Evolutionary conservation across 2,888 invertebrate species (phyloP), one percentile per base, ranked within the genome.

Genomic region (Cryptosula pallasiana): DNA sequence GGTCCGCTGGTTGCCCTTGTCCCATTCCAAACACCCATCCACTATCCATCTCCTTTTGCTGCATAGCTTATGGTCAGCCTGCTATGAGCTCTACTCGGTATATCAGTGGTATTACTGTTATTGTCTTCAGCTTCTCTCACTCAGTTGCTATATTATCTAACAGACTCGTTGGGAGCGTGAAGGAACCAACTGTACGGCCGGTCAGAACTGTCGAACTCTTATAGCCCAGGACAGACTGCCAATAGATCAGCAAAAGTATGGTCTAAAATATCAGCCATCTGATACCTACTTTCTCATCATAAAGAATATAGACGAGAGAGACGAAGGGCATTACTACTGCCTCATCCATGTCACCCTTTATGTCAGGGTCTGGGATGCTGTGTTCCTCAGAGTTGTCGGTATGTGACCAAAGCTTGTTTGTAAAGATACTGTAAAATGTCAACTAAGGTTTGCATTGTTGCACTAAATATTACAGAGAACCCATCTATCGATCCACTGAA

Each of bases 201-300:
- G 63, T 63, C 9, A 25, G 27, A 63, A 27, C n/a, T 63, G 63
- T 63, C n/a, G 32, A 36, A 36, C 23, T 23, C 5, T 54, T 5
- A 70, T 70, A 36, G 55, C 70, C 70, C 45, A 70, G 25, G 70
- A 54, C 16, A 35, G 55, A 29, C 25, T 36, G 70, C 45, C 70
- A 16, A 9, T 35, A 5, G 70, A 70, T 54, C 27, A 70, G 45
- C 70, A 70, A 32, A 70, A 70, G n/a, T 70, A 70, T 70, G 70
- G 70, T 9, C 70, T 70, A 3, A 36, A 54, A 29, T 70, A 27
- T 29, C 45, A 54, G 16, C 29, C 45, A 5, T 2, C 70, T 5
- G 70, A 70, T 23, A 70, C 70, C 2, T 70, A 70, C 27, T 54
- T 70, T 32, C 70, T 70, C 5, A 70, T 70, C 25, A 70, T 70